phyloP scores from a whole-genome alignment of 2,797 vertebrate genomes.

The Cuniculus paca region DNA sequence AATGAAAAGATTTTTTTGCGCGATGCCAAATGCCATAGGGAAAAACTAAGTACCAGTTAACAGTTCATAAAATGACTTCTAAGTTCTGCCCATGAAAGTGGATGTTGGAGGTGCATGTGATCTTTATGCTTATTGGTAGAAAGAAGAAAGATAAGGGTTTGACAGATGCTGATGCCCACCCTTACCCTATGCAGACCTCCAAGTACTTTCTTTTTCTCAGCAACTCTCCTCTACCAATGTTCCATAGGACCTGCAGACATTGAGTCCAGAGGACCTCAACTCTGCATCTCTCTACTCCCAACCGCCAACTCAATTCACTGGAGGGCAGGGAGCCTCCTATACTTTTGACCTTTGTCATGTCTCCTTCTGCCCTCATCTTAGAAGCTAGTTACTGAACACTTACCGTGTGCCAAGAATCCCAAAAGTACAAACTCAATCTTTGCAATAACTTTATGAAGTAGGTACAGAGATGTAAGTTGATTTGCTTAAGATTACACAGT shows the following conservation, averaged over 20 bases:
- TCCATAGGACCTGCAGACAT: not conserved
- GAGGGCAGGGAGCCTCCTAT: not conserved
- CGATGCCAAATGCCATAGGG: not conserved
- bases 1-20: conserved; percentile 50
- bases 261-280: conserved; percentile 14
- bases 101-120: not conserved
- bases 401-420: conserved; percentile 8
- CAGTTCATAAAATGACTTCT: conserved; percentile 24
- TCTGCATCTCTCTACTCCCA: not conserved
- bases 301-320: not conserved
- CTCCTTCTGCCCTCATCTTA: not conserved
- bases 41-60: not conserved
- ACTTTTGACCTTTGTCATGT: not conserved
- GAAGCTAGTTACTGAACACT: conserved; percentile 31
- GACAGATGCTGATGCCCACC: not conserved
- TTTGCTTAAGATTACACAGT: not conserved
- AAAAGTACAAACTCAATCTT: conserved; percentile 35
- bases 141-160: not conserved
- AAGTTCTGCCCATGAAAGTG: conserved; percentile 37
- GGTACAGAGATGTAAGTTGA: not conserved
- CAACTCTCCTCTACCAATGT: not conserved
- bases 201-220: conserved; percentile 15
- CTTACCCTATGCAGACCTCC: not conserved
- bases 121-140: not conserved
- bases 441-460: conserved; percentile 49